A percentile compares a stretch with the other conserved stretches of the same genome.
Conservation (phyloP, 2,888 invertebrate species). For the Orgyia antiqua region DNA sequence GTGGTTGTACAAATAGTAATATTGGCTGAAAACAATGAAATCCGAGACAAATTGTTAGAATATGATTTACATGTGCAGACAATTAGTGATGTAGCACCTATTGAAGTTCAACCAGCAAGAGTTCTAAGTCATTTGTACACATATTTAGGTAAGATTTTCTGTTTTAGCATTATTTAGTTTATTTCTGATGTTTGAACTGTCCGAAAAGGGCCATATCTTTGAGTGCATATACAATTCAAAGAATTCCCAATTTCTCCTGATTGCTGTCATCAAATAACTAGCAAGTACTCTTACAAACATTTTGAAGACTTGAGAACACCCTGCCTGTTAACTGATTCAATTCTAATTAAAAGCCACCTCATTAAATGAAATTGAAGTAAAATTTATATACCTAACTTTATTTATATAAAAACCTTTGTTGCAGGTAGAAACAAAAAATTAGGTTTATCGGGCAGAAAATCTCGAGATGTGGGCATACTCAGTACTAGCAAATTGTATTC, state of each 20-base stretch:
- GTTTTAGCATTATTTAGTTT: background rate
- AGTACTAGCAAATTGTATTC: conserved; percentile 99
- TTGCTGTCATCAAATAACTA: no score
- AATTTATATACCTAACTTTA: no score
- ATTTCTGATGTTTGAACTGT: no score
- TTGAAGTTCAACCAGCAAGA: conserved; percentile 98
- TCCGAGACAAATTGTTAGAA: conserved; percentile 91
- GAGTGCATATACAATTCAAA: no score
- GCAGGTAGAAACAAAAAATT: conserved; percentile 97
- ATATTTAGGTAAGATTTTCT: conserved; percentile 84
- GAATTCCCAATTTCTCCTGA: no score
- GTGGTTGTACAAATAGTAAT: conserved; percentile 99
- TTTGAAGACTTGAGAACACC: no score
- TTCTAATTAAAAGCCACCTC: no score
- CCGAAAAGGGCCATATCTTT: no score
- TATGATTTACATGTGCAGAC: conserved; percentile 96
- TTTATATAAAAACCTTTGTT: no score
- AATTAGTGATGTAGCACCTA: conserved; percentile 94
- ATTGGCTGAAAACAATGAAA: conserved; percentile 94
- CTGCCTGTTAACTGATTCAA: no score
- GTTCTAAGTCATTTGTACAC: conserved; percentile 97
- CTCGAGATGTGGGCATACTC: conserved; percentile 96
- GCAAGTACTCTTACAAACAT: no score
- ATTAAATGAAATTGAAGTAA: no score
- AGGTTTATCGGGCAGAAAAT: conserved; percentile 95